phyloP scores from a whole-genome alignment of 2,797 vertebrate genomes.

The Anolis apletophallus region DNA sequence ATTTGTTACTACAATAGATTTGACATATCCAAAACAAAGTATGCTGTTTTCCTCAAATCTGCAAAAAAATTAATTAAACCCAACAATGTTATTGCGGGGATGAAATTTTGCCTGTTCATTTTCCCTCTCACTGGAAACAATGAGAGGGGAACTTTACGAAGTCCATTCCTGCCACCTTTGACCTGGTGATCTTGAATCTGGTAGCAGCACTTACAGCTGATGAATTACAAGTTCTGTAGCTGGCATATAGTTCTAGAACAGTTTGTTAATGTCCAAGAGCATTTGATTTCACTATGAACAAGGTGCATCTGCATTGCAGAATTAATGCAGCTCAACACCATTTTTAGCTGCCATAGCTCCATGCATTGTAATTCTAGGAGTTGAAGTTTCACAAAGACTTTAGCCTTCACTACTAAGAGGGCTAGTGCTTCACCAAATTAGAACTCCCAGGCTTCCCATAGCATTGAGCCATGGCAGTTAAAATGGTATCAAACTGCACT shows the following conservation, averaged over 20 bases:
- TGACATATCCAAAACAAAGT: too few relatives aligned
- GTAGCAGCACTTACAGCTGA: too few relatives aligned
- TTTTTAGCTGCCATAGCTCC: too few relatives aligned
- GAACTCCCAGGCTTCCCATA: too few relatives aligned
- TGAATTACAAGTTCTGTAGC: not conserved
- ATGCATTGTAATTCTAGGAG: too few relatives aligned
- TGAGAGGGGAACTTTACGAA: not conserved
- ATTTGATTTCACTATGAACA: not conserved
- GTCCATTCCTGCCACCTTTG: not conserved
- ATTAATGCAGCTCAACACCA: too few relatives aligned
- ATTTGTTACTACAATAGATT: not conserved
- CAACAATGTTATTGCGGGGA: not conserved
- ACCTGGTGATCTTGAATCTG: not conserved
- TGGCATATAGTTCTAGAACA: not conserved
- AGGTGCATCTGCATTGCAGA: too few relatives aligned
- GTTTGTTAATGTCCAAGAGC: not conserved
- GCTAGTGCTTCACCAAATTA: too few relatives aligned
- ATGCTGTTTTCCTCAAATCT: not conserved
- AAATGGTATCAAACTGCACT: too few relatives aligned
- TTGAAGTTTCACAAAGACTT: too few relatives aligned
- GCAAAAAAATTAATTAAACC: not conserved
- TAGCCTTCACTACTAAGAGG: too few relatives aligned
- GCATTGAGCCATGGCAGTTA: too few relatives aligned
- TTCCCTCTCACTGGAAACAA: not conserved
- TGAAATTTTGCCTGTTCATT: not conserved